These are phyloP conservation scores for Columba livia DNA, from an alignment of 2,113 vertebrate genomes.

Conservation along the genomic window DNA sequence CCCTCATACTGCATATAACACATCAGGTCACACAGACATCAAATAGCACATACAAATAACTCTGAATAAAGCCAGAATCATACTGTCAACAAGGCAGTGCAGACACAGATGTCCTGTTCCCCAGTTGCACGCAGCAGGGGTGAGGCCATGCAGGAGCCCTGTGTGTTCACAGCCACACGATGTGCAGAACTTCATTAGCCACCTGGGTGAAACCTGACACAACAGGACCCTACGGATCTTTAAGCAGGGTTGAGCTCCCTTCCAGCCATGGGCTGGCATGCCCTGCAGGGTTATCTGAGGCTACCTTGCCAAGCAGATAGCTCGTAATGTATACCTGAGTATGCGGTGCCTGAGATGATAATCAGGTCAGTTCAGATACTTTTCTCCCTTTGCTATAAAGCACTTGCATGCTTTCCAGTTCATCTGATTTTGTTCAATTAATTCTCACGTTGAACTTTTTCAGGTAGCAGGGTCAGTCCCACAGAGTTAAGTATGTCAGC, in stretches of 20 bases:
- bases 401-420: neutral
- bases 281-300: neutral
- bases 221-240: neutral
- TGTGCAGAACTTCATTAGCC: accelerated
- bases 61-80: neutral
- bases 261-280: neutral
- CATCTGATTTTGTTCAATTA: neutral
- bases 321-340: neutral
- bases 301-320: neutral
- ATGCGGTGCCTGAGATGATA: neutral
- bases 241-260: neutral
- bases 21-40: accelerated
- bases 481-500: neutral
- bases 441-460: neutral
- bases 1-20: neutral
- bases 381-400: neutral
- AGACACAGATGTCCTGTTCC: accelerated
- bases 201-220: neutral
- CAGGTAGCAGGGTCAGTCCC: neutral
- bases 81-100: neutral
- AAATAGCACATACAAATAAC: neutral
- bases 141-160: neutral
- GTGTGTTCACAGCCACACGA: accelerated
- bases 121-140: accelerated
- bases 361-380: neutral